Evolutionary conservation across 2,797 vertebrate genomes (phyloP).

Genomic region (Sebastes goodei): DNA sequence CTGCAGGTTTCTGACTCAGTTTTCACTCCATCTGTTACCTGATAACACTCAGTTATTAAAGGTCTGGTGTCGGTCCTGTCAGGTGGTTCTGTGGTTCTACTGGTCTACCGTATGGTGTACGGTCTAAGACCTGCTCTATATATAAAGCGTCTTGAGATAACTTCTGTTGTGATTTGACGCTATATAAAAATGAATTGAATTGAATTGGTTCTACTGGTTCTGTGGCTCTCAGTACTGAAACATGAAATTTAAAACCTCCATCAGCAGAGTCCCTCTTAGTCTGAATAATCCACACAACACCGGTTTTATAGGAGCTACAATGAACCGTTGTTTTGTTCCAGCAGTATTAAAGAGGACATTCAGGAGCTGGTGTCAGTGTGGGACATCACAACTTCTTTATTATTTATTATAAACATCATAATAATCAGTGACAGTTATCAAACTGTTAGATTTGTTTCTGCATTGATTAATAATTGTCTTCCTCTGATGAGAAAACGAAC

Average conservation of each 20-base stretch:
- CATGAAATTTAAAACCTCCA: not conserved
- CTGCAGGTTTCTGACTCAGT: slow-evolving; percentile 34
- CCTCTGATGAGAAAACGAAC: not conserved
- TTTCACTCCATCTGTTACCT: slow-evolving; percentile 37
- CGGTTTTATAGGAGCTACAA: not conserved
- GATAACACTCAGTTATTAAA: slow-evolving; percentile 2
- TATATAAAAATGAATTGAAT: too few relatives aligned
- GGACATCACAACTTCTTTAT: not conserved
- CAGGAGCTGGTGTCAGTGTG: not conserved
- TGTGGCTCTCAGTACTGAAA: not conserved
- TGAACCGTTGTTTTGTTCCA: not conserved
- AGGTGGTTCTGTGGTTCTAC: too few relatives aligned
- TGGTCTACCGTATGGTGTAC: too few relatives aligned
- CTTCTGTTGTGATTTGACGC: too few relatives aligned
- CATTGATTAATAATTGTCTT: not conserved
- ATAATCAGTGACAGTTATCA: not conserved
- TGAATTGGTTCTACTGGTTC: too few relatives aligned
- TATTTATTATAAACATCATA: not conserved
- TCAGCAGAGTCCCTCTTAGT: not conserved
- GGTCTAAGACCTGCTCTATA: too few relatives aligned
- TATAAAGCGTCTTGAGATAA: too few relatives aligned
- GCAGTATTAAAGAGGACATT: not conserved
- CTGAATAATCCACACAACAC: not conserved
- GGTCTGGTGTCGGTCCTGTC: not conserved
- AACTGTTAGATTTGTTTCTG: not conserved